Conservation (phyloP, 1,140 invertebrate species). For the Alviniconcha marisindica region DNA sequence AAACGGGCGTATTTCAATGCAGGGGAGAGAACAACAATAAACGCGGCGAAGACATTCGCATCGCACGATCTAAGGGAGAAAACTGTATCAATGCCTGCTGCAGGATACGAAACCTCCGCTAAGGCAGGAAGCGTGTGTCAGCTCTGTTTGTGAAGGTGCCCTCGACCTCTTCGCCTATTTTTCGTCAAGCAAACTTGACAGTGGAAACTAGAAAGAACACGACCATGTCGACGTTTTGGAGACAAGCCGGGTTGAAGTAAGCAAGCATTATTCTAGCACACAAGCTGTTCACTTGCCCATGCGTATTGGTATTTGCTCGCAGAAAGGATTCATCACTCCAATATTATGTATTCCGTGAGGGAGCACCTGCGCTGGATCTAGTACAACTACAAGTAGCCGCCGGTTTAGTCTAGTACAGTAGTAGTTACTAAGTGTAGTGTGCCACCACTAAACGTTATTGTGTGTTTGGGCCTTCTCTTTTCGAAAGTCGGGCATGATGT, state of each 20-base stretch:
- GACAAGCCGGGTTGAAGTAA: conserved; percentile 47
- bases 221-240: conserved; percentile 53
- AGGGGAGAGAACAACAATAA: no score
- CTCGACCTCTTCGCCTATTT: background rate
- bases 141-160: conserved; percentile 36
- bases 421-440: no score
- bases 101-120: conserved; percentile 21
- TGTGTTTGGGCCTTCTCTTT: no score
- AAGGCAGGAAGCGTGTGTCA: background rate
- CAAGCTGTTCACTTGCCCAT: no score
- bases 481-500: no score
- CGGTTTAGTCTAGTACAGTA: no score
- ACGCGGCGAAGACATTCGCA: background rate
- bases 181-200: background rate
- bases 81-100: background rate
- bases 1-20: background rate
- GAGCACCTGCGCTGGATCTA: no score
- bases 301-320: no score
- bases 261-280: background rate
- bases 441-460: no score
- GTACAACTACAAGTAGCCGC: no score
- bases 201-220: background rate
- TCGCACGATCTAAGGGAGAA: background rate
- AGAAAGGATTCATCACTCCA: no score
- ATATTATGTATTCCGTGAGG: no score